A percentile compares a stretch with the other conserved stretches of the same genome.
Conservation (phyloP, 1,140 invertebrate genomes). For the Drosophila lowei region DNA sequence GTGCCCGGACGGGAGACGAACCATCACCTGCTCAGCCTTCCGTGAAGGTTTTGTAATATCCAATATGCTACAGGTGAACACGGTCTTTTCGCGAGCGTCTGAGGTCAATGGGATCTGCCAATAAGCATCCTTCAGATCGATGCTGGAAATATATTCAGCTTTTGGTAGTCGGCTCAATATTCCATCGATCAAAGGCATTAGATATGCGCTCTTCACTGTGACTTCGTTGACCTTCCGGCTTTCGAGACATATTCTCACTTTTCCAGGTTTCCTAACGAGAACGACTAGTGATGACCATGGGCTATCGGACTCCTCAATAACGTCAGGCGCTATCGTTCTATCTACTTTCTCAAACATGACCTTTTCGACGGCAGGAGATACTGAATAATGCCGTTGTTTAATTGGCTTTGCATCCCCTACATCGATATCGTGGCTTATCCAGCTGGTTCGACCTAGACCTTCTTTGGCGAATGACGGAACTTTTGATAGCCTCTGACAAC, state of each 20-base stretch:
- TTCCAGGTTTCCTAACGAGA: constrained; percentile 4
- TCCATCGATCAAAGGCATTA: constrained; percentile 2
- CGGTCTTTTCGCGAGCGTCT: too few relatives aligned
- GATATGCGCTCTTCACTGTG: constrained; percentile 18
- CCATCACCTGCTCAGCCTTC: too few relatives aligned
- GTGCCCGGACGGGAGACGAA: too few relatives aligned
- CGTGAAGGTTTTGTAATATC: too few relatives aligned
- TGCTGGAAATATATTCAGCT: constrained; percentile 10
- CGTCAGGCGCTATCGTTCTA: constrained; percentile 6
- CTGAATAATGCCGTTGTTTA: constrained; percentile 14
- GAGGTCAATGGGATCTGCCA: too few relatives aligned
- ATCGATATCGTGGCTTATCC: constrained; percentile 7
- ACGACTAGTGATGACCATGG: constrained; percentile 17
- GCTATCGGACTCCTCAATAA: constrained; percentile 23
- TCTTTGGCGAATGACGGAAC: too few relatives aligned
- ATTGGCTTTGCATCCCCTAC: too few relatives aligned
- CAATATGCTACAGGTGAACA: too few relatives aligned
- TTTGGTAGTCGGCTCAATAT: constrained; percentile 1
- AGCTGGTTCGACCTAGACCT: not conserved
- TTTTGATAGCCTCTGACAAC: not conserved
- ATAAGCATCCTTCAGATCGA: too few relatives aligned
- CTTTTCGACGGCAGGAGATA: too few relatives aligned
- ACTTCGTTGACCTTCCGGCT: constrained; percentile 4
- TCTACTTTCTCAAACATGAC: constrained; percentile 21
- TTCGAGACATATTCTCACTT: too few relatives aligned